Conservation (phyloP, 2,888 invertebrate genomes). For the Andrena dorsata region DNA sequence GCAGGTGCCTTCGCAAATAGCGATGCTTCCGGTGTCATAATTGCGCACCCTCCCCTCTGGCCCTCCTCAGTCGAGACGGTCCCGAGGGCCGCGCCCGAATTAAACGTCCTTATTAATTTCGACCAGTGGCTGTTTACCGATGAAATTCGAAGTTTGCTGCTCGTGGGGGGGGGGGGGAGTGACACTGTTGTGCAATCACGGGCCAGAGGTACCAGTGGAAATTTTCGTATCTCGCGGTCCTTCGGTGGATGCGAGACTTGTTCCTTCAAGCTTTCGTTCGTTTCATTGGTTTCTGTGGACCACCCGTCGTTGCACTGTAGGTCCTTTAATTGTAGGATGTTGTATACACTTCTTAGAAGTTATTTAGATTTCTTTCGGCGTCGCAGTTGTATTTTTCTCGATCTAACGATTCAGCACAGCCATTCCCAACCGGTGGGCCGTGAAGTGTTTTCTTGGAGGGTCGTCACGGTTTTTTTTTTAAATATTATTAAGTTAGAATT, state of each 20-base stretch:
- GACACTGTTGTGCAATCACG: slow-evolving; percentile 20
- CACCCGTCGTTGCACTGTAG: too few species aligned
- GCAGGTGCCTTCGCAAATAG: slow-evolving; percentile 52
- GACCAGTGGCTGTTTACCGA: background rate
- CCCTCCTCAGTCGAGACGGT: background rate
- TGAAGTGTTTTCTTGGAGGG: too few species aligned
- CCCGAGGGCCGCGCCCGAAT: slow-evolving; percentile 35
- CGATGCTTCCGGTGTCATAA: slow-evolving; percentile 52
- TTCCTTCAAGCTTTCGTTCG: too few species aligned
- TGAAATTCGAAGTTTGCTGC: slow-evolving; percentile 15
- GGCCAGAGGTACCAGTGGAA: slow-evolving; percentile 5
- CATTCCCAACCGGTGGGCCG: too few species aligned
- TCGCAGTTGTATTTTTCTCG: too few species aligned
- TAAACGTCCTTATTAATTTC: slow-evolving; percentile 20
- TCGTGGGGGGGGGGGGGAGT: background rate
- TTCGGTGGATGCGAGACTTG: background rate
- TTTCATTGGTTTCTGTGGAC: too few species aligned
- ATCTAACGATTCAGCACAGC: too few species aligned
- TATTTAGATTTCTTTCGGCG: too few species aligned
- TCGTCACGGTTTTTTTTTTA: too few species aligned
- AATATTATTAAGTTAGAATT: too few species aligned
- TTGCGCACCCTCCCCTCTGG: slow-evolving; percentile 22
- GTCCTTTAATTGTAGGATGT: too few species aligned
- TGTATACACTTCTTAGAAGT: too few species aligned
- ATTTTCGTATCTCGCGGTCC: slow-evolving; percentile 10